Evolutionary conservation across 1,140 invertebrate species (phyloP).

Genomic region (Heliconius melpomene): DNA sequence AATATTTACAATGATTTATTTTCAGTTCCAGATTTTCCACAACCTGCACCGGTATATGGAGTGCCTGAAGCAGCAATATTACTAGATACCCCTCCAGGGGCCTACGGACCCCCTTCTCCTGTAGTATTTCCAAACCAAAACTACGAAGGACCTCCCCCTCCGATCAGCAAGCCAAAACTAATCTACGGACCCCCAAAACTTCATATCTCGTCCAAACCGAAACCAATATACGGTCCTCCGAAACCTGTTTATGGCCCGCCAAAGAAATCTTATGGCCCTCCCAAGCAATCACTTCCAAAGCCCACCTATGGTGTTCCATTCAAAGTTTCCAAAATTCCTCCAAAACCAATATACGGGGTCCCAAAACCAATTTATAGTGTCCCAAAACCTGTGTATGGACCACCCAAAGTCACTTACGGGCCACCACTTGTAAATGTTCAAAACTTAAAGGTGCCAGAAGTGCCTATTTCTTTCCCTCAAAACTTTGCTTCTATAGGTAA

Average conservation of each 20-base stretch:
- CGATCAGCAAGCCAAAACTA: conserved; percentile 76
- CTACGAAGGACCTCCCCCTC: conserved; percentile 70
- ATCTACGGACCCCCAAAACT: conserved; percentile 65
- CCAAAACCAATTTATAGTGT: conserved; percentile 80
- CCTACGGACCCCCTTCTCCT: conserved; percentile 69
- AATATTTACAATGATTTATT: neutral
- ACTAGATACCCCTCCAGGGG: conserved; percentile 74
- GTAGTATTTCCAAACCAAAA: conserved; percentile 63
- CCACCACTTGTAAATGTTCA: conserved; percentile 60
- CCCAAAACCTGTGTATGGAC: conserved; percentile 61
- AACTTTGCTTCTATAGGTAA: conserved; percentile 39
- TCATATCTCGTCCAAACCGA: conserved; percentile 52
- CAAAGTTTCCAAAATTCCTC: conserved; percentile 62
- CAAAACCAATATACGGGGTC: conserved; percentile 68
- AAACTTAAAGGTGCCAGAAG: conserved; percentile 57
- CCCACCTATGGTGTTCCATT: conserved; percentile 73
- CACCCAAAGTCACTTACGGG: conserved; percentile 70
- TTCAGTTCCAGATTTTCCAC: conserved; percentile 65
- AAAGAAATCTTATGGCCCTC: conserved; percentile 70
- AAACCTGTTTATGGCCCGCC: conserved; percentile 74
- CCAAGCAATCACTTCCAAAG: conserved; percentile 65
- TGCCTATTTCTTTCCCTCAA: conserved; percentile 64
- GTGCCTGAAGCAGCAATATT: conserved; percentile 77
- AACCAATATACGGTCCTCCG: conserved; percentile 71
- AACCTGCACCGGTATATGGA: conserved; percentile 81